phyloP scores from a whole-genome alignment of 2,888 invertebrate genomes.

The Coelinius sp. region DNA sequence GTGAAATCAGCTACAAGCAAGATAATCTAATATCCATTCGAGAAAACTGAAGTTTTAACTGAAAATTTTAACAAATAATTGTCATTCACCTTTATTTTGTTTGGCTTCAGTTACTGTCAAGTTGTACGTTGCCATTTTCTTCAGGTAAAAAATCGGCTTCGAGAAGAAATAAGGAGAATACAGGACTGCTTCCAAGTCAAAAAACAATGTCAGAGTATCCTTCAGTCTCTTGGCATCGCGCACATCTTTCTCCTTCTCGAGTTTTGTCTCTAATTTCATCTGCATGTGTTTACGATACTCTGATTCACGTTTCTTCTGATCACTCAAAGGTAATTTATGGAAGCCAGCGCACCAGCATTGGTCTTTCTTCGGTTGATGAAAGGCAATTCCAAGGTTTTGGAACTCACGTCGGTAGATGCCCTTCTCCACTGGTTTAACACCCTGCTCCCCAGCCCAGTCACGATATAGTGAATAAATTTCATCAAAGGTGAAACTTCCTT shows the following conservation, averaged over 20 bases:
- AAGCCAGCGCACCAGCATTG: constrained; percentile 1
- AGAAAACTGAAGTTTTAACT: too few species aligned
- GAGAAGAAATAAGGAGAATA: constrained; percentile 18
- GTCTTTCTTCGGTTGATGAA: constrained; percentile 10
- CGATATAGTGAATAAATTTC: neutral
- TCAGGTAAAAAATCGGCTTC: constrained; percentile 29
- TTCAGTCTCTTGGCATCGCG: neutral
- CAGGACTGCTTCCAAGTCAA: too few species aligned
- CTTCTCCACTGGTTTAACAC: neutral
- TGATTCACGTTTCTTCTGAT: neutral
- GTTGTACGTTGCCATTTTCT: constrained; percentile 37
- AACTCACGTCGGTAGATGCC: neutral
- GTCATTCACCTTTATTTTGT: constrained; percentile 19
- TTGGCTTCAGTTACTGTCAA: constrained; percentile 24
- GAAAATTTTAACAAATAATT: neutral
- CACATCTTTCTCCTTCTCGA: neutral
- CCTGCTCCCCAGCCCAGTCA: neutral
- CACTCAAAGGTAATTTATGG: neutral
- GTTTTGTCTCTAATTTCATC: neutral
- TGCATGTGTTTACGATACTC: neutral
- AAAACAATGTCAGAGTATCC: neutral
- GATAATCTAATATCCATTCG: too few species aligned
- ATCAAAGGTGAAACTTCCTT: neutral
- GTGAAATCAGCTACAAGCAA: too few species aligned
- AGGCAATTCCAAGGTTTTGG: neutral